phyloP scores from a whole-genome alignment of 2,797 vertebrate species.

The Channa striata region DNA sequence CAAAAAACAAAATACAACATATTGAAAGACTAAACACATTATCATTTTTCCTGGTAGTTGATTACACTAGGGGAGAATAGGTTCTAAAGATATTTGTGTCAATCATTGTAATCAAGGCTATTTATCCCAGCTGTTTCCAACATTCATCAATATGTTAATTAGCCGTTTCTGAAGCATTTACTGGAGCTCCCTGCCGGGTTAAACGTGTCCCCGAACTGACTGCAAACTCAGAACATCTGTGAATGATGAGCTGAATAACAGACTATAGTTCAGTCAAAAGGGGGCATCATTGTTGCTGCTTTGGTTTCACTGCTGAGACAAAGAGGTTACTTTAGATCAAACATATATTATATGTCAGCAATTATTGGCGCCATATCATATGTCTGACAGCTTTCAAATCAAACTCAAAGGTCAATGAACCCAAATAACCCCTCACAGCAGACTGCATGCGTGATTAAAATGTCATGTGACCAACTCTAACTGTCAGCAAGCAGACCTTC shows the following conservation, averaged over 20 bases:
- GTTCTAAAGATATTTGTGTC: not conserved
- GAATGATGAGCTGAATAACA: slow-evolving; percentile 35
- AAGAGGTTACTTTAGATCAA: slow-evolving; percentile 71
- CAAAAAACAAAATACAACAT: not conserved
- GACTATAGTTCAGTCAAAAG: slow-evolving; percentile 32
- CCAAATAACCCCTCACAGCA: slow-evolving; percentile 38
- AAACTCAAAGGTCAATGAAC: slow-evolving; percentile 61
- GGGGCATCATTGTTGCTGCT: slow-evolving; percentile 39
- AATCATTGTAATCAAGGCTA: slow-evolving; percentile 48
- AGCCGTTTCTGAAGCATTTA: slow-evolving; percentile 25
- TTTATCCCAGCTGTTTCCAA: slow-evolving; percentile 40
- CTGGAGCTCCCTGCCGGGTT: slow-evolving; percentile 37
- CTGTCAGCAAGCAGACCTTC: slow-evolving; percentile 12
- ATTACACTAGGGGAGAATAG: slow-evolving; percentile 10
- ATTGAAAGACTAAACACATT: not conserved
- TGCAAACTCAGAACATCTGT: slow-evolving; percentile 22
- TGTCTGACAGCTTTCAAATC: slow-evolving; percentile 30
- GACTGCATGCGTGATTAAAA: slow-evolving; percentile 37
- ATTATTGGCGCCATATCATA: slow-evolving; percentile 31
- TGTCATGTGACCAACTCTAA: slow-evolving; percentile 36
- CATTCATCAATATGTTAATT: slow-evolving; percentile 55
- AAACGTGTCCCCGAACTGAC: slow-evolving; percentile 28
- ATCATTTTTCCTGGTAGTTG: not conserved
- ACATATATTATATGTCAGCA: slow-evolving; percentile 64
- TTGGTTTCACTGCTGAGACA: slow-evolving; percentile 44